These are phyloP conservation scores for Atherix ibis DNA, from an alignment of 2,888 invertebrate species.

Conservation along the genomic window DNA sequence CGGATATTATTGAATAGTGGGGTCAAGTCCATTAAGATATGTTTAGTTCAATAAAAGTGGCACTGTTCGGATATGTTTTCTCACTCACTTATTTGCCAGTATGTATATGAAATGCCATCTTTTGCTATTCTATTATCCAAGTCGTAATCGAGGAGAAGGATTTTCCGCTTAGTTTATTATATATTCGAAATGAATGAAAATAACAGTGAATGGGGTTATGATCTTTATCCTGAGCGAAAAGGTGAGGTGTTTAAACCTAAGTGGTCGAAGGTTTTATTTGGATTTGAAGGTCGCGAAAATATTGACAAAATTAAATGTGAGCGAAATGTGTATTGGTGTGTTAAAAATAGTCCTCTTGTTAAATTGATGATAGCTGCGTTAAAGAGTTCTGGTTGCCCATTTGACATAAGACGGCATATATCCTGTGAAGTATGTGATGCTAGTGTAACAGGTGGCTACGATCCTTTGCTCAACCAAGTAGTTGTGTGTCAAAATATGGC, in stretches of 20 bases:
- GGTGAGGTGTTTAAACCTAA: constrained; percentile 40
- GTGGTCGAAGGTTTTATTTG: constrained; percentile 39
- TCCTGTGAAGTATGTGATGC: constrained; percentile 81
- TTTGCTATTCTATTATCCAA: too few relatives aligned
- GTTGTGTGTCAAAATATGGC: constrained; percentile 84
- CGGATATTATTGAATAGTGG: too few relatives aligned
- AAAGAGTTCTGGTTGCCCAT: constrained; percentile 42
- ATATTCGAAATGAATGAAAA: too few relatives aligned
- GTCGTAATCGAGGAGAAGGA: too few relatives aligned
- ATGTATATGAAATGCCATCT: too few relatives aligned
- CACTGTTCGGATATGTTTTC: too few relatives aligned
- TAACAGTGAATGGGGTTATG: constrained; percentile 48
- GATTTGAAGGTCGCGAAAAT: constrained; percentile 51
- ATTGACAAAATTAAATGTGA: constrained; percentile 65
- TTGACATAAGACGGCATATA: constrained; percentile 75
- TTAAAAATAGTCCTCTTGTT: constrained; percentile 63
- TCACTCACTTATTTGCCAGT: too few relatives aligned
- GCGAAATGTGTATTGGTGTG: constrained; percentile 55
- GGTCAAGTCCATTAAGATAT: too few relatives aligned
- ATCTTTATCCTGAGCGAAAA: constrained; percentile 69
- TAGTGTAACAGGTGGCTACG: constrained; percentile 76
- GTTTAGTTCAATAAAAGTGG: too few relatives aligned
- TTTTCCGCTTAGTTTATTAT: too few relatives aligned
- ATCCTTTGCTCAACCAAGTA: constrained; percentile 36
- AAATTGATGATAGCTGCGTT: constrained; percentile 75